Percentiles rank a stretch among this genome's conserved stretches.
phyloP scores from a whole-genome alignment of 2,113 vertebrate genomes.

The Crotalus viridis region DNA sequence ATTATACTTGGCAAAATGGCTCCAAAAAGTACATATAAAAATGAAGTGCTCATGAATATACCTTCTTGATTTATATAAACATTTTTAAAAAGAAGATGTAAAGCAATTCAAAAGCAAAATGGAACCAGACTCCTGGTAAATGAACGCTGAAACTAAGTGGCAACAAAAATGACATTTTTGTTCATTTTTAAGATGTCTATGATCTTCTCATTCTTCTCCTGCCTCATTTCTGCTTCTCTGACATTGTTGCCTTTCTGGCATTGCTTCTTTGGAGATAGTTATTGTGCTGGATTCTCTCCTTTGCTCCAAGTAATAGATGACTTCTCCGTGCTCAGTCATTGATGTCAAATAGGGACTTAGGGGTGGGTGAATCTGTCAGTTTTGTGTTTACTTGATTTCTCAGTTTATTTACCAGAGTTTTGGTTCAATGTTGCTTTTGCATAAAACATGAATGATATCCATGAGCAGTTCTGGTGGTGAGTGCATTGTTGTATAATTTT shows the following conservation, averaged over 20 bases:
- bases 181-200: background rate
- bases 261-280: background rate
- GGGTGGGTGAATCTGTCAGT: background rate
- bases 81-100: background rate
- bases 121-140: background rate
- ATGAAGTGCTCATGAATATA: background rate
- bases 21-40: background rate
- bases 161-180: background rate
- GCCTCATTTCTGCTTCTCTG: background rate
- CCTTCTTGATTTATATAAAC: background rate
- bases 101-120: background rate
- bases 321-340: background rate
- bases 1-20: background rate
- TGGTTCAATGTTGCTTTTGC: background rate
- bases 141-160: background rate
- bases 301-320: background rate
- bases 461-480: background rate
- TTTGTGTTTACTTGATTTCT: background rate
- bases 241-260: background rate
- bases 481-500: background rate
- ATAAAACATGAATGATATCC: background rate
- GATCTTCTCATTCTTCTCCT: background rate
- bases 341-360: background rate
- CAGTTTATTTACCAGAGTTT: background rate
- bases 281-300: background rate